Evolutionary conservation across 2,888 invertebrate species (phyloP).

Genomic region (Clistopyga incitator): DNA sequence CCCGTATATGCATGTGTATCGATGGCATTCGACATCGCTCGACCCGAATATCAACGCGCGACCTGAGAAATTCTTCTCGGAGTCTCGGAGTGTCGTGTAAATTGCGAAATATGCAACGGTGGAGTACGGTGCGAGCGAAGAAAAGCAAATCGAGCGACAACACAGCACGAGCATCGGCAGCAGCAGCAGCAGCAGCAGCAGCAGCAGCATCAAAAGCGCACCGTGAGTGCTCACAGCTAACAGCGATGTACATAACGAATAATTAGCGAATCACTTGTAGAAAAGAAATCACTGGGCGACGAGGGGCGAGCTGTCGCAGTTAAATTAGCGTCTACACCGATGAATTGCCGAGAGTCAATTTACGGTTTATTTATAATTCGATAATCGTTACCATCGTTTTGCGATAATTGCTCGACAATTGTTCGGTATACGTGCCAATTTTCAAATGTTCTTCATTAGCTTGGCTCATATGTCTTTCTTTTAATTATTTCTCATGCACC

Average conservation of each 20-base stretch:
- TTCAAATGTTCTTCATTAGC: not conserved
- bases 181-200: slow-evolving; percentile 40
- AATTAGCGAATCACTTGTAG: not conserved
- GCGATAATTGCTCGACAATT: not conserved
- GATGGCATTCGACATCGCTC: slow-evolving; percentile 48
- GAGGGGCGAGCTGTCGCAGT: not conserved
- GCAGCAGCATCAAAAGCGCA: slow-evolving; percentile 35
- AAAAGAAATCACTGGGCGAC: not conserved
- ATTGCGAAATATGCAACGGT: slow-evolving; percentile 57
- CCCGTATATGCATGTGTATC: too few relatives aligned
- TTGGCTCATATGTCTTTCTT: not conserved
- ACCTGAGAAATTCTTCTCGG: not conserved
- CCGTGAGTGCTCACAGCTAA: slow-evolving; percentile 47
- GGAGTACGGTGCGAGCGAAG: slow-evolving; percentile 17
- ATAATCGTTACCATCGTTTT: not conserved
- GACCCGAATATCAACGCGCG: slow-evolving; percentile 1
- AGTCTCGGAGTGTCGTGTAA: slow-evolving; percentile 3
- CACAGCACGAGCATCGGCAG: slow-evolving; percentile 31
- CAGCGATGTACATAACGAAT: slow-evolving; percentile 4
- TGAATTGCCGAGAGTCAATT: not conserved
- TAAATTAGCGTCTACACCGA: not conserved
- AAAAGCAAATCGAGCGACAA: not conserved
- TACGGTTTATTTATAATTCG: not conserved
- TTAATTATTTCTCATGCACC: slow-evolving; percentile 25
- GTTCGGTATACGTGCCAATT: not conserved